Evolutionary conservation across 2,113 vertebrate species (phyloP).

Genomic region (Raja brachyura): DNA sequence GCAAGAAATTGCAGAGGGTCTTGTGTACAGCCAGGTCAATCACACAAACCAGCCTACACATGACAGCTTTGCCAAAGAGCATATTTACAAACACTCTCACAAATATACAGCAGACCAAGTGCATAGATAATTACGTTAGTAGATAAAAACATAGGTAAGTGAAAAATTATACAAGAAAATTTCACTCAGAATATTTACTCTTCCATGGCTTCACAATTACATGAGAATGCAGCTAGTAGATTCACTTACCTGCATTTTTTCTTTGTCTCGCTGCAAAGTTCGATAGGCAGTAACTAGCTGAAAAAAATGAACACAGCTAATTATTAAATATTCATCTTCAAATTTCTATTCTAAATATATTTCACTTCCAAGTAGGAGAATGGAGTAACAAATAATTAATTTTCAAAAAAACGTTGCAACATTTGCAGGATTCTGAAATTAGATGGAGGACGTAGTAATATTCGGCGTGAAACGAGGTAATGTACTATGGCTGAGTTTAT

Average conservation of each 20-base stretch:
- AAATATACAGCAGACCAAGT: no score
- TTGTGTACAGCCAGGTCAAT: no score
- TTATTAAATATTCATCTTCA: neutral
- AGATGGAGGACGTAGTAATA: neutral
- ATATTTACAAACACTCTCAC: no score
- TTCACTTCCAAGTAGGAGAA: neutral
- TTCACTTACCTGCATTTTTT: constrained; percentile 80
- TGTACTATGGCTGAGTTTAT: no score
- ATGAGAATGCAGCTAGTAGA: neutral
- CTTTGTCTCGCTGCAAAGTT: constrained; percentile 81
- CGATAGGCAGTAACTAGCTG: constrained; percentile 83
- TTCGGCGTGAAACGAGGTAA: no score
- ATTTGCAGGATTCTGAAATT: neutral
- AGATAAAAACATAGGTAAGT: no score
- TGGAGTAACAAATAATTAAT: neutral
- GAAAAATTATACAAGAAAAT: neutral
- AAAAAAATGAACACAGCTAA: constrained; percentile 44
- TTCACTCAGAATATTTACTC: neutral
- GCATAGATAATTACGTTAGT: no score
- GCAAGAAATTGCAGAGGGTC: no score
- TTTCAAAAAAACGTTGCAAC: neutral
- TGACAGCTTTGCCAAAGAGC: no score
- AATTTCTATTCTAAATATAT: neutral
- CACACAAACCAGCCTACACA: no score
- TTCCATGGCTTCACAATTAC: neutral